Conservation (phyloP, 30 jellyfish, hydroid and myxozoan species). For the Aurelia aurita complex sp. Pacific region DNA sequence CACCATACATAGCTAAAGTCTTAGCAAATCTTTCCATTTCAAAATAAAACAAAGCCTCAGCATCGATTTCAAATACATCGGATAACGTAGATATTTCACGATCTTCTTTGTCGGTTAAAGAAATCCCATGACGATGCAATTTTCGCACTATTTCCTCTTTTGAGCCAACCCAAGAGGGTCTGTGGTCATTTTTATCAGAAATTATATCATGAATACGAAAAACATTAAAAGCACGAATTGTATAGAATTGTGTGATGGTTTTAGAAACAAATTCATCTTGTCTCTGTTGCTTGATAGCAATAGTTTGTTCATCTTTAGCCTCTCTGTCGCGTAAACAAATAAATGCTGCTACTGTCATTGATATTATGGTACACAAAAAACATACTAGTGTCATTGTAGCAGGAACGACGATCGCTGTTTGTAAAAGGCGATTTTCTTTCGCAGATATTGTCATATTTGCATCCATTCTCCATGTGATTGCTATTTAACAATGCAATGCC, state of each 20-base stretch:
- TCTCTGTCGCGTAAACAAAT: conserved; percentile 90
- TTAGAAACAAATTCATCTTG: conserved; percentile 85
- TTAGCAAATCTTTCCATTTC: conserved; percentile 90
- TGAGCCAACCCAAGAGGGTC: conserved; percentile 86
- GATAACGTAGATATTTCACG: conserved; percentile 52
- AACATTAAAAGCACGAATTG: conserved; percentile 80
- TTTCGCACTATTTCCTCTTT: conserved; percentile 67
- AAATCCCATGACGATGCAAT: conserved; percentile 78
- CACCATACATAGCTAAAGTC: conserved; percentile 83
- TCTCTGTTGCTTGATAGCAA: conserved; percentile 64
- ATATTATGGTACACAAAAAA: conserved; percentile 81
- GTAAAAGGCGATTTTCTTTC: conserved; percentile 7
- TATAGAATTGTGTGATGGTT: conserved; percentile 72
- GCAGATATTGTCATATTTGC: conserved; percentile 19
- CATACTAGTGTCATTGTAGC: conserved; percentile 86
- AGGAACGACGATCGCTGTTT: conserved; percentile 65
- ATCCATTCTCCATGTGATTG: background rate
- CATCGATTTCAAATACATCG: conserved; percentile 90
- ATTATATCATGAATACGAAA: conserved; percentile 74
- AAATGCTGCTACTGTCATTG: conserved; percentile 88
- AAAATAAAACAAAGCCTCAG: conserved; percentile 84
- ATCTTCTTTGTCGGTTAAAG: conserved; percentile 79
- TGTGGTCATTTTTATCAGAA: conserved; percentile 80
- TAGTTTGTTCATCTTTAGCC: conserved; percentile 78
- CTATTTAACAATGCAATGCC: no score